These are phyloP conservation scores for Ceuthmochares aereus DNA, from an alignment of 2,113 vertebrate species.

Conservation along the genomic window DNA sequence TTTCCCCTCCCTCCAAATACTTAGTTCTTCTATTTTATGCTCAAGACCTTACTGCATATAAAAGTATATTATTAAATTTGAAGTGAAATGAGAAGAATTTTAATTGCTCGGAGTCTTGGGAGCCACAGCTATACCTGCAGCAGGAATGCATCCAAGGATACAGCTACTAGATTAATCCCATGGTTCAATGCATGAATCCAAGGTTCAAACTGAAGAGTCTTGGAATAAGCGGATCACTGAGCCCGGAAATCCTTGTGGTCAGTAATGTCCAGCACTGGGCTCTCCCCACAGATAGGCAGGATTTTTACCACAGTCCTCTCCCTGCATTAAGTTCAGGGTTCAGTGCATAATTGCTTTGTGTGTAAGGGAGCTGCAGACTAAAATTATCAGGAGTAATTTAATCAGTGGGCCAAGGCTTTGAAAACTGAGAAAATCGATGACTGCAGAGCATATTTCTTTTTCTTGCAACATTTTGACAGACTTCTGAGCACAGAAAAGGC, in stretches of 20 bases:
- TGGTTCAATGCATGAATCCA: neutral
- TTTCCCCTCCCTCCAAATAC: neutral
- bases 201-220: neutral
- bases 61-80: neutral
- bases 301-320: neutral
- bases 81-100: neutral
- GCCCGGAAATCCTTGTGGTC: neutral
- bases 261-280: neutral
- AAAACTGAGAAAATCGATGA: neutral
- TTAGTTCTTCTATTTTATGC: neutral
- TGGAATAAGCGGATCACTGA: neutral
- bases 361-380: neutral
- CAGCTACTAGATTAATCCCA: neutral
- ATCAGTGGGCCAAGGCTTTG: neutral
- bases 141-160: neutral
- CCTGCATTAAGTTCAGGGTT: neutral
- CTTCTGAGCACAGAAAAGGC: neutral
- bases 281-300: neutral
- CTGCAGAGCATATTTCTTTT: neutral
- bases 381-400: neutral
- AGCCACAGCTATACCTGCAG: neutral
- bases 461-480: neutral
- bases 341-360: neutral
- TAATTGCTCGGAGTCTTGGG: neutral
- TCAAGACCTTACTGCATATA: neutral